Evolutionary conservation across 2,113 vertebrate species (phyloP), one percentile per base, ranked within the genome.

Genomic region (Trachemys scripta): DNA sequence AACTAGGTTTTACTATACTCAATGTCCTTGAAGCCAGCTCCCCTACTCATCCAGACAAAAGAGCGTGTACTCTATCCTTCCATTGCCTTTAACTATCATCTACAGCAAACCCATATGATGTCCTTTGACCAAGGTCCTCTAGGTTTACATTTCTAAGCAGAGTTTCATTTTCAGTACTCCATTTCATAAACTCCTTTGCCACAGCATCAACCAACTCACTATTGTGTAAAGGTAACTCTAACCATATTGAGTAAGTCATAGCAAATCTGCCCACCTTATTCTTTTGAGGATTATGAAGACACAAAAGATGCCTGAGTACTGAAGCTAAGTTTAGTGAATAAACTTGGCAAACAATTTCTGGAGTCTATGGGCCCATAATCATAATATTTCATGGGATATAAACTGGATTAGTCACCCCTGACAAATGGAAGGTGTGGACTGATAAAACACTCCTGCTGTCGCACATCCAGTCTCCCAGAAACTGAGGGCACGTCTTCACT

Each of bases 331-430:
- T 2, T 25, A 57, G 7, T 19, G 35, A 88, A 84, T 16, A 80
- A 50, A 8, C 4, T 25, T 10, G 49, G 50, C 2, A 1, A 92
- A 92, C 3, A 5, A 27, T 12, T 54, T 54, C 47, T 49, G 8
- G 2, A n/a, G 47, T 9, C n/a, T 49, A 56, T 75, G 85, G 85
- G 51, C 29, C 83, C 82, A 62, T 12, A 90, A 57, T 89, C 87
- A 96, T 54, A 79, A 87, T 88, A 92, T 84, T 93, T 76, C 25
- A 79, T 85, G n/a, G 84, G 86, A 82, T 81, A 94, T 62, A 72
- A 85, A 38, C 95, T 75, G 17, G 82, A 88, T 87, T 82, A 95
- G 78, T 89, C 85, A 94, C 47, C 62, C 82, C 51, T 81, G 17
- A 91, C 57, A 80, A 47, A 35, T 22, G 9, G n/a, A 72, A 20